Conservation (phyloP, 2,113 vertebrate species). For the Platysteira castanea region DNA sequence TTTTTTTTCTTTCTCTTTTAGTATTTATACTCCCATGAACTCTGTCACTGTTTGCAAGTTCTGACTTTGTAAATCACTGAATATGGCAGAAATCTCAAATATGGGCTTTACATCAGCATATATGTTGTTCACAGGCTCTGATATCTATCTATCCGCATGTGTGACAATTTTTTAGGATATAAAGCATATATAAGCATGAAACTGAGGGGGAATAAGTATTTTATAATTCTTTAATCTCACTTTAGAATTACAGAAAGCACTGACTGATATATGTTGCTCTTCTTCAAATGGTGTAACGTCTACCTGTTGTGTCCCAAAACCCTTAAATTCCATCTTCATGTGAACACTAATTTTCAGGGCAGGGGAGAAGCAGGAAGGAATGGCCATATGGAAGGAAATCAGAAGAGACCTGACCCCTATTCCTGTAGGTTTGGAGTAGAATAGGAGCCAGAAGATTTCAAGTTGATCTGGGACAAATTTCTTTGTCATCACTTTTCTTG, state of each 20-base stretch:
- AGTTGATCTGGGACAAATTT: not conserved
- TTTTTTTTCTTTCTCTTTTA: not conserved
- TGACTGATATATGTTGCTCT: not conserved
- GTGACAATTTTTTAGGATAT: not conserved
- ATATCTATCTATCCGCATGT: not conserved
- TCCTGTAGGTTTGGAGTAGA: not conserved
- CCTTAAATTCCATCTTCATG: not conserved
- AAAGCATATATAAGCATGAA: not conserved
- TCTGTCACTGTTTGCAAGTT: not conserved
- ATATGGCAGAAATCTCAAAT: not conserved
- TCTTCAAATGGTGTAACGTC: not conserved
- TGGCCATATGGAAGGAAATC: not conserved
- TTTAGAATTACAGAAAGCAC: not conserved
- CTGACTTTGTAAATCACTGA: not conserved
- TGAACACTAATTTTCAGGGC: not conserved
- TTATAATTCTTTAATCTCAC: not conserved
- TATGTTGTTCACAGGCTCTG: not conserved
- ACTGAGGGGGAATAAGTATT: not conserved
- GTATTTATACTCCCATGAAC: not conserved
- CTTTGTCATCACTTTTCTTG: not conserved
- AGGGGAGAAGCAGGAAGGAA: not conserved
- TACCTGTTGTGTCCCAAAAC: not conserved
- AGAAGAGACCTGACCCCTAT: not conserved
- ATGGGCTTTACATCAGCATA: not conserved
- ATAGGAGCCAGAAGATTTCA: not conserved